Evolutionary conservation across 2,113 vertebrate species (phyloP), one percentile per base, ranked within the genome.

Genomic region (Mellivora capensis): DNA sequence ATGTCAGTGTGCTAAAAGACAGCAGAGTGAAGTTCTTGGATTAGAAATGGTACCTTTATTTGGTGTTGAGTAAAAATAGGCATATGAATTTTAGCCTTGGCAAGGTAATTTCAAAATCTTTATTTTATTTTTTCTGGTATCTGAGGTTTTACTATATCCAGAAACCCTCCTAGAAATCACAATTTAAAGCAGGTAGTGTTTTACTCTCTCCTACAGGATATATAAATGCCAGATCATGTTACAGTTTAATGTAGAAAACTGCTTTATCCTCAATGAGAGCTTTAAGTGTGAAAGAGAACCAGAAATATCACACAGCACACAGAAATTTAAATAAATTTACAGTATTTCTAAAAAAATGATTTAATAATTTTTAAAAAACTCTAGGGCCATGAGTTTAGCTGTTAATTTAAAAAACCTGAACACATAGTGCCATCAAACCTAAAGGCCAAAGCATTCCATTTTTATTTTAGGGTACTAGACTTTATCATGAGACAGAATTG

Each of bases 171-270:
- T 92, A 88, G 74, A 97, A 97, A 97, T 97, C 76, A 95, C 85
- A 94, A 79, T 84, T 96, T 98, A 93, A 97, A 83, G 64, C 94
- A 98, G 96, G 97, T 97, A 98, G 72, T 95, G 52, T 83, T 93
- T 96, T 29, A 86, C n/a, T 97, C 76, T 98, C 20, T 97, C 20
- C 7, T 90, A 79, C 81, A 80, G 72, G 59, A 97, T 94, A 74
- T 96, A 69, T 87, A 97, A 97, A 98, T 98, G 95, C 92, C 96
- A 98, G 98, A 96, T 96, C 84, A 96, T 89, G 54, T 47, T 95
- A 91, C 18, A 88, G 84, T 94, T 96, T 96, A 96, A 96, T 97
- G 77, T 79, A 77, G 18, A 96, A 96, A 94, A 96, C 64, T 59
- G 54, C 87, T 96, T 98, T 90, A 96, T 91, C 96, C 94, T 98